Percentiles rank a stretch among this genome's conserved stretches.
Conservation (phyloP, 2,797 vertebrate species). For the Eleutherodactylus coqui region DNA sequence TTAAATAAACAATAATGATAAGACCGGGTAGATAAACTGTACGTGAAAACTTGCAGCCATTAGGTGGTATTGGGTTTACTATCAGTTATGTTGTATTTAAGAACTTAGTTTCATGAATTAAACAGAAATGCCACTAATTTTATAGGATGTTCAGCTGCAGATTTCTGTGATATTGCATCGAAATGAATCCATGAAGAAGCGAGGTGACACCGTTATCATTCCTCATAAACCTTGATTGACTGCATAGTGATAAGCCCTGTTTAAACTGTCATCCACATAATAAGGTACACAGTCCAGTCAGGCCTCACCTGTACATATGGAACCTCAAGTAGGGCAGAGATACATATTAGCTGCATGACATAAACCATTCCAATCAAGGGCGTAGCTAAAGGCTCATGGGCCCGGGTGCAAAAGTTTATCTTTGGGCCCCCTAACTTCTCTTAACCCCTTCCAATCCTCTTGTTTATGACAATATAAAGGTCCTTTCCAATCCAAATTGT, state of each 20-base stretch:
- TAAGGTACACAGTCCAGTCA: conserved; percentile 77
- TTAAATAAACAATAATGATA: conserved; percentile 89
- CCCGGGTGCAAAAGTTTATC: no score
- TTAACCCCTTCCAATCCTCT: no score
- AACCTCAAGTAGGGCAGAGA: conserved; percentile 64
- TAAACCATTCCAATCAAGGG: conserved; percentile 50
- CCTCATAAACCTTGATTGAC: conserved; percentile 99
- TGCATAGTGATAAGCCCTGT: conserved; percentile 96
- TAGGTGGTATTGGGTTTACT: not conserved
- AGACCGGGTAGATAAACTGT: conserved; percentile 74
- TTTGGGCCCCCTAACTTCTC: no score
- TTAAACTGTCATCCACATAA: conserved; percentile 94
- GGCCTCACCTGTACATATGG: conserved; percentile 65
- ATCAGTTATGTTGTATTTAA: not conserved
- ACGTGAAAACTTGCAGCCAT: conserved; percentile 69
- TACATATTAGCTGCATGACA: conserved; percentile 35
- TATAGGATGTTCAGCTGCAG: not conserved
- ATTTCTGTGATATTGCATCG: not conserved
- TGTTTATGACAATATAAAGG: not conserved
- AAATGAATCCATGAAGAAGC: conserved; percentile 81
- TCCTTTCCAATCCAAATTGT: no score
- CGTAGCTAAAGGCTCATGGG: no score
- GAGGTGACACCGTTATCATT: conserved; percentile 93
- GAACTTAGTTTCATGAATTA: not conserved
- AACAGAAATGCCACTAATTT: not conserved